phyloP scores from a whole-genome alignment of 1,140 invertebrate species.

The Eurosta solidaginis region DNA sequence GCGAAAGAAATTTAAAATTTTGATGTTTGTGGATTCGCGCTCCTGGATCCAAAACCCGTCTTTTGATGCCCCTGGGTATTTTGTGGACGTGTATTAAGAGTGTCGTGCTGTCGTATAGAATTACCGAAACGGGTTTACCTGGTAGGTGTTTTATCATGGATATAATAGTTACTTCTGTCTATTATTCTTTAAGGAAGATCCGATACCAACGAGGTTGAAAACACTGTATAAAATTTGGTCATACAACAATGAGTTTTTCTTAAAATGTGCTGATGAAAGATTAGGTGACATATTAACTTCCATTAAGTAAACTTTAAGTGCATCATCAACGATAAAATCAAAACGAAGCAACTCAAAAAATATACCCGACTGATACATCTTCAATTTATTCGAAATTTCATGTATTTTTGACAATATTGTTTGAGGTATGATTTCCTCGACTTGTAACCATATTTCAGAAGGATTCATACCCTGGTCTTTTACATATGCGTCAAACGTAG shows the following conservation, averaged over 20 bases:
- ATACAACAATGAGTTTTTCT: slow-evolving; percentile 85
- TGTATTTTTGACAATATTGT: slow-evolving; percentile 79
- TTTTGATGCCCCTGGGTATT: too few relatives aligned
- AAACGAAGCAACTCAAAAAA: slow-evolving; percentile 96
- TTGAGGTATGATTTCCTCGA: slow-evolving; percentile 76
- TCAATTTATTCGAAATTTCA: slow-evolving; percentile 66
- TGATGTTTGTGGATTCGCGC: too few relatives aligned
- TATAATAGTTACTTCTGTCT: not conserved
- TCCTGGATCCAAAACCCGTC: too few relatives aligned
- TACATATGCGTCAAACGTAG: slow-evolving; percentile 83
- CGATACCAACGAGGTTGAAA: slow-evolving; percentile 80
- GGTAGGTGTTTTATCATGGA: too few relatives aligned
- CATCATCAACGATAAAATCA: slow-evolving; percentile 89
- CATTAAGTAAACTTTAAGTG: slow-evolving; percentile 86
- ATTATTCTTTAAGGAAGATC: slow-evolving; percentile 34
- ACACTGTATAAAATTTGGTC: slow-evolving; percentile 91
- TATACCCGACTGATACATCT: slow-evolving; percentile 67
- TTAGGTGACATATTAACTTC: slow-evolving; percentile 99
- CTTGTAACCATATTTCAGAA: slow-evolving; percentile 78
- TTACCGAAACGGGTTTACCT: too few relatives aligned
- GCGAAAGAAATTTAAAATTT: too few relatives aligned
- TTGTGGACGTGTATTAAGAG: too few relatives aligned
- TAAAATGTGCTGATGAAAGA: slow-evolving; percentile 90
- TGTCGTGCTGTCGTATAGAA: too few relatives aligned
- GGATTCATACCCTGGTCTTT: slow-evolving; percentile 72